Percentiles rank a stretch among this genome's conserved stretches.
Conservation (phyloP, 2,888 invertebrate genomes). For the Taphrorychus bicolor region DNA sequence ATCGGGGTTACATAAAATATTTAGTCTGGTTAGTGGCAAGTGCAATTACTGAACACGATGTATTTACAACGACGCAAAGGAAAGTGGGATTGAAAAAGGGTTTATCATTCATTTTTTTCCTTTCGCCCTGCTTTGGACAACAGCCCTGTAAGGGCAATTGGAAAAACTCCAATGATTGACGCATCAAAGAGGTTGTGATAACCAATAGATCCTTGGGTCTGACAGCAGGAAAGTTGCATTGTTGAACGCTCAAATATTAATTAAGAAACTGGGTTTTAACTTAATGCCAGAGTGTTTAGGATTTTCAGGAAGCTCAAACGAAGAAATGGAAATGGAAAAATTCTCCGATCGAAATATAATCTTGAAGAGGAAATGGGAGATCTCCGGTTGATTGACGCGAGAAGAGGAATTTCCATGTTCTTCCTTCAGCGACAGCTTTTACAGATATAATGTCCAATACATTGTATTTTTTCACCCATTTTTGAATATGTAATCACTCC, state of each 20-base stretch:
- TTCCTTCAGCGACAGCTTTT: background rate
- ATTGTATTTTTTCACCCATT: background rate
- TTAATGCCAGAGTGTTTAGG: background rate
- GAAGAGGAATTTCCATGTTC: constrained; percentile 19
- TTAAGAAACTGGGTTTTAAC: background rate
- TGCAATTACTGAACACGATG: background rate
- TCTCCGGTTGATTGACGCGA: constrained; percentile 18
- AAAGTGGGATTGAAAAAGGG: too few species aligned
- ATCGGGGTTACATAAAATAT: constrained; percentile 15
- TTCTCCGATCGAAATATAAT: background rate
- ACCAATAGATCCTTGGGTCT: too few species aligned
- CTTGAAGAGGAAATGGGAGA: constrained; percentile 21
- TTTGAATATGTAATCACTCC: too few species aligned
- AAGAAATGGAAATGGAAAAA: too few species aligned
- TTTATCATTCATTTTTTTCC: too few species aligned
- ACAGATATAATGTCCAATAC: background rate
- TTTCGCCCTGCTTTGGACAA: too few species aligned
- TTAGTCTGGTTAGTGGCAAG: constrained; percentile 16
- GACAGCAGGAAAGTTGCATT: background rate
- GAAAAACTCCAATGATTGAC: too few species aligned
- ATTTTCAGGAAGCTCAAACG: too few species aligned
- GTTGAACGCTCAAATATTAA: background rate
- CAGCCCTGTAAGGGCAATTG: too few species aligned
- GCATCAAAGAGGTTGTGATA: too few species aligned
- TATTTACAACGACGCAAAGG: background rate